A percentile compares a stretch with the other conserved stretches of the same genome.
phyloP scores from a whole-genome alignment of 2,113 vertebrate genomes.

The Mugil cephalus region DNA sequence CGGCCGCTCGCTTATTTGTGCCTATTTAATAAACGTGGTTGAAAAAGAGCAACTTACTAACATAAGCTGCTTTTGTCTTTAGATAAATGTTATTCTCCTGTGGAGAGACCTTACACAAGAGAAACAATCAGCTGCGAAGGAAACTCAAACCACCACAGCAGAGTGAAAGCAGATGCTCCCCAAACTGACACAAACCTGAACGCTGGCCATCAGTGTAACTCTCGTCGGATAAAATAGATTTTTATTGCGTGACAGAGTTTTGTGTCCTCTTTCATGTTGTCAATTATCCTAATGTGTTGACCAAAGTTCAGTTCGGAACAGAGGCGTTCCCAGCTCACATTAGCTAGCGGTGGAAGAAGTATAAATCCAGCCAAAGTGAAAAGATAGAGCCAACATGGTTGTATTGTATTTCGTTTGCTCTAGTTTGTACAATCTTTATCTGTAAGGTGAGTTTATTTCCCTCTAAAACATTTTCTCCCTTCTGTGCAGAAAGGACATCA shows the following conservation, averaged over 20 bases:
- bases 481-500: constrained; percentile 85
- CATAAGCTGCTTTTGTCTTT: background rate
- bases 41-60: background rate
- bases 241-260: background rate
- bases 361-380: no score
- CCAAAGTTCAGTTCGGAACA: no score
- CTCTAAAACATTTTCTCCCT: background rate
- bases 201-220: background rate
- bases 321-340: no score
- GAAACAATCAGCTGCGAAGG: constrained; percentile 16
- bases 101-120: constrained; percentile 10
- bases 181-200: background rate
- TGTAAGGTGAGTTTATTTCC: no score
- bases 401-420: no score
- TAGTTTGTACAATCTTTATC: no score
- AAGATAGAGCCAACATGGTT: no score
- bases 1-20: no score
- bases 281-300: no score
- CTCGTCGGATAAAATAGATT: background rate
- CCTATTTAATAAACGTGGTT: background rate
- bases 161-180: constrained; percentile 48
- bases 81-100: constrained; percentile 11
- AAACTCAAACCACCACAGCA: constrained; percentile 19
- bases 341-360: no score
- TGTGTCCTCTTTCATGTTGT: background rate